Evolutionary conservation across 2,888 invertebrate genomes (phyloP), one percentile per base, ranked within the genome.

Genomic region (Patella depressa): DNA sequence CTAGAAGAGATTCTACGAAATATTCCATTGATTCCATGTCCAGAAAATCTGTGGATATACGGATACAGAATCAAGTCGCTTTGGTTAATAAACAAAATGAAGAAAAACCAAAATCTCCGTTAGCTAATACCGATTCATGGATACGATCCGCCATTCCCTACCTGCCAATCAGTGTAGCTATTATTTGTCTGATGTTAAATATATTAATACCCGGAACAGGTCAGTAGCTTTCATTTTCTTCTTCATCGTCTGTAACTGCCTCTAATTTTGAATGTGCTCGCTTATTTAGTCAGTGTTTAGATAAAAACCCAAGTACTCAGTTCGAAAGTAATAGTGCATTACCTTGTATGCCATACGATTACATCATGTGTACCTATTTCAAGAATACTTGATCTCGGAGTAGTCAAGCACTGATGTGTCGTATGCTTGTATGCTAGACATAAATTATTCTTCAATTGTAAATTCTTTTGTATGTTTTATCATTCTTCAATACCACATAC

Each of bases 131-230:
- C 34, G 92, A 93, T 57, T 97, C 97, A 2, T 94, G 96, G 89
- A 97, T 98, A 94, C 95, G 96, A 85, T 96, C 95, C 45, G 97
- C 97, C 54, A 96, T 98, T 83, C 98, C 98, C 0, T 95, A 97
- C 81, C 93, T 98, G 89, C 98, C 98, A 0, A 93, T 96, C 12
- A 95, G 94, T 74, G 93, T 97, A 75, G 98, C 98, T 11, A 95
- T 96, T 94, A 94, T 96, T 90, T 98, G 97, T 90, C 94, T 97
- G 76, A 90, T 97, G 45, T 95, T 96, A 92, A 97, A 97, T 91
- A 93, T 95, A 81, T 89, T 96, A 80, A 90, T 95, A 74, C 96
- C 96, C 0, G 96, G 96, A 78, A 92, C 94, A 86, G 96, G 96
- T 96, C 92, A 91, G 92, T 88, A 15, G 3, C n/a, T 24, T 24